Base-by-base conservation (phyloP, 2,113 vertebrate genomes). In the Meleagris gallopavo region DNA sequence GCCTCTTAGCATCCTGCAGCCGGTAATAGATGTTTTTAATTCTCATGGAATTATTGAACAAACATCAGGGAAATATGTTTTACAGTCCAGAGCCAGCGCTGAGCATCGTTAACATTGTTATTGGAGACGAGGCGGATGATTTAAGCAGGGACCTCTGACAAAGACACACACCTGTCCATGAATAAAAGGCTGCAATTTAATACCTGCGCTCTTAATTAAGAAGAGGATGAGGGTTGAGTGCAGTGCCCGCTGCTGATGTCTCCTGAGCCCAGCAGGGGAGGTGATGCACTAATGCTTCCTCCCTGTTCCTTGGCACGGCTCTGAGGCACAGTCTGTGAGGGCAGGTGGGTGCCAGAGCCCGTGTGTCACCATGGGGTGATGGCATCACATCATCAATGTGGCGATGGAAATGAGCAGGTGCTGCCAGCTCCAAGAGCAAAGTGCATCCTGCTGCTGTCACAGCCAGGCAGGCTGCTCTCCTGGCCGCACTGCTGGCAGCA, bases 21-120 rank as follows among this genome's bases (percentile, higher is more conserved):
- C 85, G 89, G 66, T 97, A 97, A 98, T 97, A 97, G 96, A 97
- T 98, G 96, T 92, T 97, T 97, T 97, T 96, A 97, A 96, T 96
- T 97, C 97, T 98, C 93, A 70, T 97, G 96, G 96, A 98, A 97
- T 96, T 98, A 98, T 98, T 97, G 97, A 98, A 83, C 91, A 97
- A 97, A 97, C 97, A 98, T 98, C 97, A 97, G 95, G 93, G 97
- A 97, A 97, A 96, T 96, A 97, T 97, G 94, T 97, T 98, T 98
- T 98, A 97, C 92, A 96, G 96, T 78, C 91, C 67, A 57, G 95
- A 74, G 89, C 74, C n/a, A 89, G 97, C 96, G 91, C 93, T 83
- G 93, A 97, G 96, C 85, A 60, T 96, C 90, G 21, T 97, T 97
- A 98, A 94, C 91, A 86, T 93, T 97, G 96, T 97, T 97, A 96